These are phyloP conservation scores for Otolemur garnettii DNA, from an alignment of 2,113 vertebrate genomes.

Conservation along the genomic window DNA sequence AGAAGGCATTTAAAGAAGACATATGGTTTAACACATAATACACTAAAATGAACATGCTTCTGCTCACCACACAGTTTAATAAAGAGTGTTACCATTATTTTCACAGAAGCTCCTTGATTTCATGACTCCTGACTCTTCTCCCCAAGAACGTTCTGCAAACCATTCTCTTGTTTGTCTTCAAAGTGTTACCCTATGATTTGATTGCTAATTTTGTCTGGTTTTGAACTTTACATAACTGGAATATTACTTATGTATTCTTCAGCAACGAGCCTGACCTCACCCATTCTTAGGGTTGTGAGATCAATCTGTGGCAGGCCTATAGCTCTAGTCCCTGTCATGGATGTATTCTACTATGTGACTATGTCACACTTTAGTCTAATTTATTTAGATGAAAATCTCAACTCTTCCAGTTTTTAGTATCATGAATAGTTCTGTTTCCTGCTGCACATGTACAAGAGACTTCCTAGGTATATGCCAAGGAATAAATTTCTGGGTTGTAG, in stretches of 20 bases:
- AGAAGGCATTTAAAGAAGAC: constrained; percentile 23
- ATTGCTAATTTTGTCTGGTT: neutral
- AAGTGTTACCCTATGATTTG: neutral
- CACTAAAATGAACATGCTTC: neutral
- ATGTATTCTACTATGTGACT: neutral
- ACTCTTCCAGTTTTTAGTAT: neutral
- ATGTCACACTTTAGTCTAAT: neutral
- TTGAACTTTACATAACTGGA: neutral
- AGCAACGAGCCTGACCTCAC: neutral
- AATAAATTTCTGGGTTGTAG: neutral
- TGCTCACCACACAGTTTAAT: neutral
- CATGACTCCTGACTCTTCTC: rapidly evolving
- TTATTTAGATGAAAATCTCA: neutral
- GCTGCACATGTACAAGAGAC: neutral
- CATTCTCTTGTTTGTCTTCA: neutral
- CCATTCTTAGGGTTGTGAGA: neutral
- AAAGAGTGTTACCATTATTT: neutral
- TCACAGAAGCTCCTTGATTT: neutral
- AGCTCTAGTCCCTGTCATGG: neutral
- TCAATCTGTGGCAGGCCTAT: neutral
- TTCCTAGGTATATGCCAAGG: neutral
- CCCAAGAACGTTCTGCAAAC: neutral
- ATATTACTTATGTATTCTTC: neutral
- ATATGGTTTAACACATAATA: neutral
- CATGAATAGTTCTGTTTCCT: neutral